phyloP scores from a whole-genome alignment of 2,797 vertebrate genomes.

The Sebastes itinus region DNA sequence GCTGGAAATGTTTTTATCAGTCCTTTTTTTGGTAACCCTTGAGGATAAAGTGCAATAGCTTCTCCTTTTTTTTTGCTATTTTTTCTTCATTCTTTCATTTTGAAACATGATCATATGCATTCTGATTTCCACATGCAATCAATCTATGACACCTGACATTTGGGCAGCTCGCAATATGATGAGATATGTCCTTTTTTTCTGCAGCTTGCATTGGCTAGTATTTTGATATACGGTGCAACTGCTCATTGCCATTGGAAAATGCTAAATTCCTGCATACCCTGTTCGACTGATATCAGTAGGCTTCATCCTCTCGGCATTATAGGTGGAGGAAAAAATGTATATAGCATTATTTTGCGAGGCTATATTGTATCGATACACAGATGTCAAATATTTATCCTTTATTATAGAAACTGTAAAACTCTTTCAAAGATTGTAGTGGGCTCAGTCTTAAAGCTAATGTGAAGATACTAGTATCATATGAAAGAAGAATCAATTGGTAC shows the following conservation, averaged over 20 bases:
- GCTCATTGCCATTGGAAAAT: neutral
- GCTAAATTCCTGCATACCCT: neutral
- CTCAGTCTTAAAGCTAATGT: too few species aligned
- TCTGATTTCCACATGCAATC: neutral
- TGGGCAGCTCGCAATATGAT: neutral
- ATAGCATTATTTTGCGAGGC: too few species aligned
- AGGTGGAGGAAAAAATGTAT: too few species aligned
- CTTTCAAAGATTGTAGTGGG: too few species aligned
- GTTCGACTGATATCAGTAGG: neutral
- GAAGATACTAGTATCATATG: too few species aligned
- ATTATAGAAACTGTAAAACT: too few species aligned
- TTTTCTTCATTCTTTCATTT: neutral
- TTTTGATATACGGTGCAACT: neutral
- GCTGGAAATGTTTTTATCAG: neutral
- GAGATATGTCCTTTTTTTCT: neutral
- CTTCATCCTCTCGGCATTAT: neutral
- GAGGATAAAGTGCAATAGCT: neutral
- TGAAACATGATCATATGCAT: neutral
- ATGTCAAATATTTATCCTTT: too few species aligned
- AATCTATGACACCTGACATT: neutral
- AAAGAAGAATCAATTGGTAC: too few species aligned
- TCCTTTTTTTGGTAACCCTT: neutral
- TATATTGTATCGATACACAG: too few species aligned
- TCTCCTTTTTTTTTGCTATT: neutral
- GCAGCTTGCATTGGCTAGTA: neutral